phyloP scores from a whole-genome alignment of 2,888 invertebrate species.

The Synanthedon myopaeformis region DNA sequence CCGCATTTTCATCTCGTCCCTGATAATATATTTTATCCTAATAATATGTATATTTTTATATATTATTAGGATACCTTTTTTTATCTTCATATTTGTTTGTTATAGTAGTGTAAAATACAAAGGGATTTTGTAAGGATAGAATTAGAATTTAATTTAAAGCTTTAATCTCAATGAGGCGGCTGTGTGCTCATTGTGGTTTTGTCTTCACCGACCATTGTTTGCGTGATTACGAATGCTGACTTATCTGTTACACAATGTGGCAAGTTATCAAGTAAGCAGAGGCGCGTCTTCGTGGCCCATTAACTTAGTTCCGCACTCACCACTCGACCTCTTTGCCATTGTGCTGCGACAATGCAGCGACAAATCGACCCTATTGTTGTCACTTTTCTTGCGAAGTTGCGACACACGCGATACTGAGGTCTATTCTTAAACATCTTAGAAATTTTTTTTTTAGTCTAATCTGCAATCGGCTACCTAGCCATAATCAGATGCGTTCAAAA shows the following conservation, averaged over 20 bases:
- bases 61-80: too few relatives aligned
- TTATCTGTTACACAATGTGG: neutral
- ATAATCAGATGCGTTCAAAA: too few relatives aligned
- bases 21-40: too few relatives aligned
- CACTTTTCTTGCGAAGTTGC: slow-evolving; percentile 20
- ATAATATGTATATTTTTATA: too few relatives aligned
- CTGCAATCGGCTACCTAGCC: too few relatives aligned
- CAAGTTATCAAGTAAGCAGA: slow-evolving; percentile 1
- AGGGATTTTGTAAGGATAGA: too few relatives aligned
- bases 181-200: neutral
- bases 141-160: too few relatives aligned
- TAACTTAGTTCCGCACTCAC: slow-evolving; percentile 21
- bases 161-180: too few relatives aligned
- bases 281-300: slow-evolving; percentile 21
- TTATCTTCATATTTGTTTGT: too few relatives aligned
- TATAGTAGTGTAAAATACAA: too few relatives aligned
- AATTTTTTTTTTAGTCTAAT: too few relatives aligned
- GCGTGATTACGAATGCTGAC: neutral
- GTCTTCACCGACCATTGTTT: neutral
- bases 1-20: too few relatives aligned
- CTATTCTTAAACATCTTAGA: slow-evolving; percentile 4
- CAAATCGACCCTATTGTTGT: slow-evolving; percentile 51
- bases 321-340: slow-evolving; percentile 41
- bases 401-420: slow-evolving; percentile 12
- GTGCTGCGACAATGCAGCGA: slow-evolving; percentile 38